Conservation (phyloP, 2,113 vertebrate genomes). For the Callipepla californica region DNA sequence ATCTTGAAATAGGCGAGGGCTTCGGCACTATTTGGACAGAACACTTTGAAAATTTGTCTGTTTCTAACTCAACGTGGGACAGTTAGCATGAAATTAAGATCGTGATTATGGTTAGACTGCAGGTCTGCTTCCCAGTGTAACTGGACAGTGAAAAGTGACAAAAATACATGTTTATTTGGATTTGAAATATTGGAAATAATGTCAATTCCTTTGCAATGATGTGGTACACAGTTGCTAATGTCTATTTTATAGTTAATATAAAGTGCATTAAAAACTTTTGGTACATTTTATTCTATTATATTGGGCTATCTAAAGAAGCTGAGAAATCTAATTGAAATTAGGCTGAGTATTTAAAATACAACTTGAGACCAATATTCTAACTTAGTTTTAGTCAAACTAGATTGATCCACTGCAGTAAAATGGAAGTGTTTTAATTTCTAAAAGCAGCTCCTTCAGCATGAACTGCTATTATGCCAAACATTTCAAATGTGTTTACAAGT, state of each 20-base stretch:
- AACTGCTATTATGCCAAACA: not conserved
- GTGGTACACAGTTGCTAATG: not conserved
- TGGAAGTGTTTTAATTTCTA: not conserved
- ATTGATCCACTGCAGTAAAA: not conserved
- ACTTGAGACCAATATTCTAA: not conserved
- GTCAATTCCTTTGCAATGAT: not conserved
- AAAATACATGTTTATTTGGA: not conserved
- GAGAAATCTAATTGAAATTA: not conserved
- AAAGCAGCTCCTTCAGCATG: not conserved
- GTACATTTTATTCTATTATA: constrained; percentile 14
- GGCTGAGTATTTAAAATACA: constrained; percentile 15
- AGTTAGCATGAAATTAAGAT: constrained; percentile 31
- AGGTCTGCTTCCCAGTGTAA: not conserved
- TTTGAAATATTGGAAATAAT: constrained; percentile 11
- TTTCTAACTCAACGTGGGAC: not conserved
- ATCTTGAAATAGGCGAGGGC: not conserved
- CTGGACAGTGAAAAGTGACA: not conserved
- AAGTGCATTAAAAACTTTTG: not conserved
- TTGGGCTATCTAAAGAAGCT: not conserved
- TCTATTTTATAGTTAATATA: constrained; percentile 14
- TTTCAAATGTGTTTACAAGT: not conserved
- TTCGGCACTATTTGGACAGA: not conserved
- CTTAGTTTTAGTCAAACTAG: not conserved
- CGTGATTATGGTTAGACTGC: not conserved
- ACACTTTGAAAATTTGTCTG: not conserved